Percentiles rank a stretch among this genome's conserved stretches.
phyloP scores from a whole-genome alignment of 2,113 vertebrate species.

The Dolichallabes microphthalmus region DNA sequence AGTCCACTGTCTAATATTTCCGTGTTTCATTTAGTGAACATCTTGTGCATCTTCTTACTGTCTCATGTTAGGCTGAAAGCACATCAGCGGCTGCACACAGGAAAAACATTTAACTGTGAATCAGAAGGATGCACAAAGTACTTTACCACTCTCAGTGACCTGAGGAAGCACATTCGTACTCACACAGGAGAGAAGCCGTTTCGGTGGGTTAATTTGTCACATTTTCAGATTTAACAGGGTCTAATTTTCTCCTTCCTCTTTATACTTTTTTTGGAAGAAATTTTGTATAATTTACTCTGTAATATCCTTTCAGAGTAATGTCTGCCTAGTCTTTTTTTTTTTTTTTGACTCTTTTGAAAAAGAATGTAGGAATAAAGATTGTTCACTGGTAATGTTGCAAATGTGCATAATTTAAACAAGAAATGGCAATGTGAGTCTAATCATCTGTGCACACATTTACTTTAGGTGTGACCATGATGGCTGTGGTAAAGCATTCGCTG shows the following conservation, averaged over 20 bases:
- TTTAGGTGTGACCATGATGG: slow-evolving; percentile 94
- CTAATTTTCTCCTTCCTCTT: neutral
- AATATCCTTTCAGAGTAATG: neutral
- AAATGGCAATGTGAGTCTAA: slow-evolving; percentile 21
- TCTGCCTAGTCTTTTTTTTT: neutral
- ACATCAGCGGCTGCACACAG: slow-evolving; percentile 98
- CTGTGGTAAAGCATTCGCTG: slow-evolving; percentile 97
- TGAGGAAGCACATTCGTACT: slow-evolving; percentile 98
- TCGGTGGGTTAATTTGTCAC: slow-evolving; percentile 72
- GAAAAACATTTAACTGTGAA: slow-evolving; percentile 99
- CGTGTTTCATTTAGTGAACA: neutral
- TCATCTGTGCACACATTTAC: neutral
- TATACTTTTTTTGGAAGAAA: neutral
- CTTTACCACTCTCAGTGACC: slow-evolving; percentile 98
- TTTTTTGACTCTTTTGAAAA: neutral
- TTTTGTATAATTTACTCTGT: neutral
- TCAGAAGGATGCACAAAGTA: slow-evolving; percentile 99
- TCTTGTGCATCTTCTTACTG: neutral
- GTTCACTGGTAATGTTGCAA: neutral
- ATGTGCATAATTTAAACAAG: neutral
- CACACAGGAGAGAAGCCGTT: slow-evolving; percentile 99
- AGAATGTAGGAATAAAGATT: neutral
- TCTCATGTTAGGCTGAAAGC: slow-evolving; percentile 85
- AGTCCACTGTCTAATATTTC: neutral
- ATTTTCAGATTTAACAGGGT: neutral